Conservation (phyloP, 2,113 vertebrate genomes). For the Oncorhynchus tshawytscha region DNA sequence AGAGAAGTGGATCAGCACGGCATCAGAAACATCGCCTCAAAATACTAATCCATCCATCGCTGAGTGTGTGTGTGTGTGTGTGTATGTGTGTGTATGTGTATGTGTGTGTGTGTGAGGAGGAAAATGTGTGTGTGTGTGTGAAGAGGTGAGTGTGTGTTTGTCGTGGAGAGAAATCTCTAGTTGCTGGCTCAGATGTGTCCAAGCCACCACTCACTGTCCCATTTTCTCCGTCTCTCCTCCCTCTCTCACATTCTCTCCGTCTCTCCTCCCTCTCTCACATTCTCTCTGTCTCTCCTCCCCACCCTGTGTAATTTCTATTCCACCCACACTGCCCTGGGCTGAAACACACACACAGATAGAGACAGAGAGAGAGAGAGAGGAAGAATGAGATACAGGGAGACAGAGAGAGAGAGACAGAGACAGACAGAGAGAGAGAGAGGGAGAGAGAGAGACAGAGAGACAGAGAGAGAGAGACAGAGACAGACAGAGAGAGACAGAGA, state of each 20-base stretch:
- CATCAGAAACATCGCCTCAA: too few relatives aligned
- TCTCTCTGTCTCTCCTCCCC: not conserved
- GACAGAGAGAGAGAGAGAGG: constrained; percentile 3
- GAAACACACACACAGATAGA: not conserved
- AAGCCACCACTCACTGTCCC: too few relatives aligned
- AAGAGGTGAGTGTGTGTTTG: not conserved
- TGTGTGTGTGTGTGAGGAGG: too few relatives aligned
- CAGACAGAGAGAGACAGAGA: too few relatives aligned
- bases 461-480: too few relatives aligned
- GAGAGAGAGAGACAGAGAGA: too few relatives aligned
- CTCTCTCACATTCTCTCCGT: not conserved
- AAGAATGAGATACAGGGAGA: not conserved
- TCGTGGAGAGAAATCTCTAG: not conserved
- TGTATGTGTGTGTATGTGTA: too few relatives aligned
- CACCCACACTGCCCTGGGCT: too few relatives aligned
- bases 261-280: not conserved
- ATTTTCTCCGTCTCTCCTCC: not conserved
- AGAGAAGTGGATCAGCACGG: too few relatives aligned
- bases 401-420: too few relatives aligned
- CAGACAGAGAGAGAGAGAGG: accelerated
- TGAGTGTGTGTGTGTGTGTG: too few relatives aligned
- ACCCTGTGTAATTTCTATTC: not conserved
- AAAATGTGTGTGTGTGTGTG: not conserved
- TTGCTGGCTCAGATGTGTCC: not conserved
- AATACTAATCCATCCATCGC: too few relatives aligned